Evolutionary conservation across 2,888 invertebrate genomes (phyloP).

Genomic region (Eulithis prunata): DNA sequence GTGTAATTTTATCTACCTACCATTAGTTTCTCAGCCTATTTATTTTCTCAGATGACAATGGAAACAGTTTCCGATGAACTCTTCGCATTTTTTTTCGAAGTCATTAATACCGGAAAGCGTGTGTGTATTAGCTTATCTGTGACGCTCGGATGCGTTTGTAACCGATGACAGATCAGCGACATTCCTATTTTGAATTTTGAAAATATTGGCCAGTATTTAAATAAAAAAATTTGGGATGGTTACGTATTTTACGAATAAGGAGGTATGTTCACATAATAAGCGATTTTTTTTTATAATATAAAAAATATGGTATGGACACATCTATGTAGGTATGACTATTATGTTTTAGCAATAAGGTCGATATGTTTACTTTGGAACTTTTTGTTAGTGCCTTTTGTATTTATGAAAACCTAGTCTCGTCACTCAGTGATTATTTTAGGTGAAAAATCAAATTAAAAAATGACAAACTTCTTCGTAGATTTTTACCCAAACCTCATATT

Average conservation of each 20-base stretch:
- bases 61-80: slow-evolving; percentile 42
- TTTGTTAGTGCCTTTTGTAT: too few relatives aligned
- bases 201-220: slow-evolving; percentile 6
- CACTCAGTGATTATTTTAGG: too few relatives aligned
- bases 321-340: too few relatives aligned
- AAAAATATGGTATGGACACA: too few relatives aligned
- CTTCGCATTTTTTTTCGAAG: slow-evolving; percentile 67
- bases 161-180: slow-evolving; percentile 23
- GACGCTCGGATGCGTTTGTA: slow-evolving; percentile 47
- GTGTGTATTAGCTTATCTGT: slow-evolving; percentile 50
- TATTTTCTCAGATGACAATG: slow-evolving; percentile 4
- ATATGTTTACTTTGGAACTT: too few relatives aligned
- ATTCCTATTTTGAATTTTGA: slow-evolving; percentile 25
- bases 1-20: too few relatives aligned
- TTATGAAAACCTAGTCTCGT: too few relatives aligned
- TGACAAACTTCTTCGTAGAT: too few relatives aligned
- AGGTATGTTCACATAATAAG: background rate
- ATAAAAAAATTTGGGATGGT: background rate
- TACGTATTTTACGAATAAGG: background rate
- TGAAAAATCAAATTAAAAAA: too few relatives aligned
- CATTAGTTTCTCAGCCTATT: too few relatives aligned
- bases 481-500: slow-evolving; percentile 43
- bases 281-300: too few relatives aligned
- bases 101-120: slow-evolving; percentile 63
- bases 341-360: too few relatives aligned